Evolutionary conservation across 1,140 invertebrate species (phyloP), one percentile per base, ranked within the genome.

Genomic region (Drosophila repletoides): DNA sequence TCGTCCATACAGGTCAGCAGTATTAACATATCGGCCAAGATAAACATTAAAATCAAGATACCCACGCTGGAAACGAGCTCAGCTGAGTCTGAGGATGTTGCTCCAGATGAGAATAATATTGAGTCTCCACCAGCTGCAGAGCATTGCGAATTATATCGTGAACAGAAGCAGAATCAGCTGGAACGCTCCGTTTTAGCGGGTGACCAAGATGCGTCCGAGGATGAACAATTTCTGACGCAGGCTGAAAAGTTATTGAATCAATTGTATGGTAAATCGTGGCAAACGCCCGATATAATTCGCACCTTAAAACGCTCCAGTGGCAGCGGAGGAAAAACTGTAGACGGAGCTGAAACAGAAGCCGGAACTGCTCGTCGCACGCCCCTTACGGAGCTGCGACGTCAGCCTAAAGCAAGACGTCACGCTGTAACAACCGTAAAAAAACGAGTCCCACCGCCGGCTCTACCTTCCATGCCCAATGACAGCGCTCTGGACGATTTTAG

Each of bases 241-340:
- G 92, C 91, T 24, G 89, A 90, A 15, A 88, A 91, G 69, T 90
- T 92, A 26, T 77, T 93, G 9, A 92, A 92, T 40, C 88, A 92
- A 68, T 69, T 92, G 3, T 93, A 93, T 72, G 92, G 92, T 0
- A 81, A 74, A 52, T 43, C 84, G 1, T 93, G 92, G 92, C 89
- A 92, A 59, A 92, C 76, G 33, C 90, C 73, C 56, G 87, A 86
- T 88, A 89, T 79, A 5, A 74, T 73, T 17, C 60, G 51, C 4
- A 89, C 70, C 5, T 43, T 89, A 0, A 88, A 88, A 40, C 76
- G 80, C 0, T 64, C 69, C 17, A 87, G 71, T 19, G 63, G 64
- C 19, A 75, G 66, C 7, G 69, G 69, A 4, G 69, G 60, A 19
- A 81, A 77, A 22, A 21, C 17, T 5, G 28, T 15, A 24, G 6